Base-by-base conservation (phyloP, 2,797 vertebrate species). In the Spondyliosoma cantharus region DNA sequence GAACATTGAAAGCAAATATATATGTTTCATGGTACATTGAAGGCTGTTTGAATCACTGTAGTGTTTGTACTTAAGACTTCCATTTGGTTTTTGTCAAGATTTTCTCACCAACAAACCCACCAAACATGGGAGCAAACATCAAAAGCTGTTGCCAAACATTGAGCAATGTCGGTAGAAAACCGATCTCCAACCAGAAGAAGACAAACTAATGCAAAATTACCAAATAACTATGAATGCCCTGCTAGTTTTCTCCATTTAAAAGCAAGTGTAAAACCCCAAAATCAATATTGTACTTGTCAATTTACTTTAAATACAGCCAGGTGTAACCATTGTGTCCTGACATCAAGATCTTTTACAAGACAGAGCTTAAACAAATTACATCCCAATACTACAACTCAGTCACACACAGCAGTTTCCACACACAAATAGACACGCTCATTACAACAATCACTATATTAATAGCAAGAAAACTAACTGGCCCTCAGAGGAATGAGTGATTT, bases 21-120 rank as follows among this genome's bases (percentile, higher is more conserved):
- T 64, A 77, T 8, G 16, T 60, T 66, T 50, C 65, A 54, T 71
- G 42, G n/a, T 61, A 5, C 45, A 25, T 25, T 61, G 56, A 60
- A 61, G 54, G 57, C 45, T 49, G 50, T 64, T 64, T 79, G 29
- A 9, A 78, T 42, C 57, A 58, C 45, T 66, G 20, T 37, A 52
- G 19, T 58, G 50, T 67, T 63, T 73, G 66, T 79, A 58, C 60
- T 70, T 56, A 70, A 86, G 22, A 60, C 64, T 53, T 75, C 54
- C 46, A 8, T 57, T 74, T 16, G 74, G 11, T 78, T 76, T 82
- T 59, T 76, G 52, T 77, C 43, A 60, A 48, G 4, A 74, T 74
- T 82, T 83, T 71, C 9, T 71, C 13, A 22, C 54, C 0, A 59
- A 78, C 69, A 87, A 69, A 83, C 77, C 74, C 82, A 86, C 50